These are phyloP conservation scores for Eudasyphora cyanicolor DNA, from an alignment of 2,888 invertebrate genomes.

Conservation along the genomic window DNA sequence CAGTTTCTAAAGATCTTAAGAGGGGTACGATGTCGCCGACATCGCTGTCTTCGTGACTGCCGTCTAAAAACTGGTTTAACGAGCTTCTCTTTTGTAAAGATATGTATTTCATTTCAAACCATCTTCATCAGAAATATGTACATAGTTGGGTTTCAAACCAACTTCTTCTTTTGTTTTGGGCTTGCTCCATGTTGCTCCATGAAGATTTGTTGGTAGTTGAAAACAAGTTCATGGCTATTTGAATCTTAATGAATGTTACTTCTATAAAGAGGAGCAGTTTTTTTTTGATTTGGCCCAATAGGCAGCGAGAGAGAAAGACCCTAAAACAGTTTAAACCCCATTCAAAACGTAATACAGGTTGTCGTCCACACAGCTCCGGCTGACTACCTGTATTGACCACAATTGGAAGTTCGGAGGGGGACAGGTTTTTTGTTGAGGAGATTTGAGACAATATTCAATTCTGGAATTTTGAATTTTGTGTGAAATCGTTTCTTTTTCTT, in stretches of 20 bases:
- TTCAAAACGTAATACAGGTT: conserved; percentile 43
- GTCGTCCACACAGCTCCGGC: too few species aligned
- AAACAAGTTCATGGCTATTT: conserved; percentile 69
- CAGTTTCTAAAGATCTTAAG: conserved; percentile 37
- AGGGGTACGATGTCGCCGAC: too few species aligned
- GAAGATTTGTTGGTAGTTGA: conserved; percentile 34
- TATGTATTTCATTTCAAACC: conserved; percentile 36
- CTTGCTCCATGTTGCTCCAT: conserved; percentile 7
- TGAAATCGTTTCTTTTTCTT: too few species aligned
- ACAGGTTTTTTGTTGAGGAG: too few species aligned
- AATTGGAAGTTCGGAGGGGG: conserved; percentile 14
- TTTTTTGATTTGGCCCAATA: background rate
- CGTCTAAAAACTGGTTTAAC: conserved; percentile 67
- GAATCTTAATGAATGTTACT: conserved; percentile 61
- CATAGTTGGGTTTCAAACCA: background rate
- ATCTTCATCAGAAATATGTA: conserved; percentile 21
- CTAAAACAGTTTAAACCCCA: background rate
- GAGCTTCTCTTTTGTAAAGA: conserved; percentile 53
- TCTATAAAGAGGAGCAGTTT: conserved; percentile 7
- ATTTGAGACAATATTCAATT: too few species aligned
- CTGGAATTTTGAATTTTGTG: too few species aligned
- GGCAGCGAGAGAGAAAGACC: background rate
- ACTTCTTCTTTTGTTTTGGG: background rate
- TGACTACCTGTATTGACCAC: conserved; percentile 66
- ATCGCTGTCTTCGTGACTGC: conserved; percentile 31